These are phyloP conservation scores for Dasyprocta punctata DNA, from an alignment of 2,113 vertebrate genomes.

Conservation along the genomic window DNA sequence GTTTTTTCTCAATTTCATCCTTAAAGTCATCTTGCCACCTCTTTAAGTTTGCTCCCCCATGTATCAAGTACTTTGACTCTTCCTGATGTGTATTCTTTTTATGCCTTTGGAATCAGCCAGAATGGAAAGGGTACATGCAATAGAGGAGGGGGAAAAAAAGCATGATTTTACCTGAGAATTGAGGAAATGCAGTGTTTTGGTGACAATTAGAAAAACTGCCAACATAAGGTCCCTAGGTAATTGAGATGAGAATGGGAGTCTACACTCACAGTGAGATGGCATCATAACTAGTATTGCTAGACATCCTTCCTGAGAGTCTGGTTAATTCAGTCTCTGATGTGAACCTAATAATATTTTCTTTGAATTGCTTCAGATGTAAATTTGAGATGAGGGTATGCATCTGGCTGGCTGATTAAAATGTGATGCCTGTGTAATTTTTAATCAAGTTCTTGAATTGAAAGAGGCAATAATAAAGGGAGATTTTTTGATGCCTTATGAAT, in stretches of 20 bases:
- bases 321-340: neutral
- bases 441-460: neutral
- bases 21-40: neutral
- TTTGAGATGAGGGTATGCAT: neutral
- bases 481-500: neutral
- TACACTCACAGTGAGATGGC: neutral
- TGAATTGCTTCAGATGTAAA: neutral
- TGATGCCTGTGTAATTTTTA: neutral
- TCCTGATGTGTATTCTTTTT: neutral
- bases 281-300: neutral
- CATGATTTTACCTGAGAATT: neutral
- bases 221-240: accelerated
- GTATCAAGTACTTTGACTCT: neutral
- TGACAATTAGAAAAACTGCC: neutral
- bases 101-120: neutral
- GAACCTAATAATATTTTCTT: neutral
- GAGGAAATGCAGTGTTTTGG: neutral
- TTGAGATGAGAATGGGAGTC: neutral
- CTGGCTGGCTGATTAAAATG: neutral
- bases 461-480: neutral
- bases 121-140: neutral
- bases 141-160: neutral
- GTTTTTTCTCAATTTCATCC: neutral
- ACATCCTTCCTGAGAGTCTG: neutral
- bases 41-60: neutral